Evolutionary conservation across 1,140 invertebrate species (phyloP).

Genomic region (Apis mellifera): Amel_HAv3.1 CM009939.2:8974001-8974500

Average conservation of each 20-base stretch:
- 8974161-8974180: background rate
- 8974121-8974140: background rate
- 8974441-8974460: background rate
- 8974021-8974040: constrained; percentile 7
- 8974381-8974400: background rate
- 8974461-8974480: background rate
- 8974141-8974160: background rate
- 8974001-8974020: constrained; percentile 23
- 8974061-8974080: background rate
- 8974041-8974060: background rate
- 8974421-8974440: background rate
- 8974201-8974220: background rate
- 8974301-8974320: background rate
- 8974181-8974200: background rate
- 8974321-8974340: background rate
- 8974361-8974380: background rate
- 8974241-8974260: too few relatives aligned
- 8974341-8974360: background rate
- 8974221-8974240: background rate
- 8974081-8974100: constrained; percentile 19
- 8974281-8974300: background rate
- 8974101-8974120: background rate
- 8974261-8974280: too few relatives aligned
- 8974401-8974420: too few relatives aligned
- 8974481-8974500: constrained; percentile 7